phyloP scores from a whole-genome alignment of 2,113 vertebrate genomes.

The Strix aluco region DNA sequence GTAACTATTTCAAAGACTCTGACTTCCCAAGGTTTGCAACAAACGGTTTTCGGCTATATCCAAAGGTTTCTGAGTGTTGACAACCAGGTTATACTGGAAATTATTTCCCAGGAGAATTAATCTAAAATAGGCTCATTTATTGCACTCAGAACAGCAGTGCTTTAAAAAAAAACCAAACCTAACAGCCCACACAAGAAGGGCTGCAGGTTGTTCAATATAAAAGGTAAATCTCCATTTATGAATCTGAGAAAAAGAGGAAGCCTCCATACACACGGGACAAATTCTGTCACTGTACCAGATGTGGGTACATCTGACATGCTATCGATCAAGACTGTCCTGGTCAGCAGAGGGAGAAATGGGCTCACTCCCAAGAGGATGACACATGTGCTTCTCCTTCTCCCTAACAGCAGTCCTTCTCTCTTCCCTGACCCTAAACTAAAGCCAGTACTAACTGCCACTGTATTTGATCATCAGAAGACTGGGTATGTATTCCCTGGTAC shows the following conservation, averaged over 20 bases:
- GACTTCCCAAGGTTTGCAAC: neutral
- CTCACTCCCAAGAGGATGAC: neutral
- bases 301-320: neutral
- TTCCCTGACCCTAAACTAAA: neutral
- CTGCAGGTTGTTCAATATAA: neutral
- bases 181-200: constrained; percentile 1
- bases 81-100: neutral
- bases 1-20: neutral
- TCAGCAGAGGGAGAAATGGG: neutral
- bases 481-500: neutral
- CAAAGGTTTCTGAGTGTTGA: neutral
- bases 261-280: neutral
- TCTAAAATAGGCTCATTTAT: neutral
- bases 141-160: neutral
- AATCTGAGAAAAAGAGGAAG: neutral
- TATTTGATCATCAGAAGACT: neutral
- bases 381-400: neutral
- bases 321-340: neutral
- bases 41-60: neutral
- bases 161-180: neutral
- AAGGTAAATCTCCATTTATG: neutral
- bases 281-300: neutral
- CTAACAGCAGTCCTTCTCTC: neutral
- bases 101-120: neutral
- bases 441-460: neutral